Evolutionary conservation across 2,888 invertebrate species (phyloP).

Genomic region (Sthenelais limicola): DNA sequence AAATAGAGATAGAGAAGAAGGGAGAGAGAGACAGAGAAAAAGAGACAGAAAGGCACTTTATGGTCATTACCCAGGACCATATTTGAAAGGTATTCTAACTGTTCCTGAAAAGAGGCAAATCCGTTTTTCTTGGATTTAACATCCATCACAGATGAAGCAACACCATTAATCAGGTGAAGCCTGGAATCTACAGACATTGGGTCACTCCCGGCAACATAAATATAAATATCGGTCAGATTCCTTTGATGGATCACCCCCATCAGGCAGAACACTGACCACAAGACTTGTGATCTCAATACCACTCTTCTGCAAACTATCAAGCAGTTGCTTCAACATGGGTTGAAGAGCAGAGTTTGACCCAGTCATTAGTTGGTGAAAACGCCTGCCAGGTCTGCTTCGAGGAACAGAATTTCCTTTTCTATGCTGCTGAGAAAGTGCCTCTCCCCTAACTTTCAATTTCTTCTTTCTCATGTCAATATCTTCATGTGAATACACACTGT

Average conservation of each 20-base stretch:
- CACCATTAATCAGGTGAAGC: neutral
- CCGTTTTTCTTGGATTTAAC: neutral
- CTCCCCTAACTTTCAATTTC: too few relatives aligned
- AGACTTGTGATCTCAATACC: neutral
- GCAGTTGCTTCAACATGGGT: neutral
- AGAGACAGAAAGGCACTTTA: too few relatives aligned
- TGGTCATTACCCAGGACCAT: too few relatives aligned
- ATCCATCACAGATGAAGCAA: neutral
- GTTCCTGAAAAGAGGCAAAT: neutral
- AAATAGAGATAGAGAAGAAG: too few relatives aligned
- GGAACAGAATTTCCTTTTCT: too few relatives aligned
- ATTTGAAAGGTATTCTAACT: neutral
- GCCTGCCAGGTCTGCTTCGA: neutral
- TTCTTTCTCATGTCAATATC: neutral
- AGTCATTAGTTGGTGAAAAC: neutral
- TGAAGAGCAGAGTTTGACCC: neutral
- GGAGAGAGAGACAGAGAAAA: too few relatives aligned
- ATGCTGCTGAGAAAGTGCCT: too few relatives aligned
- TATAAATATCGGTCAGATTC: neutral
- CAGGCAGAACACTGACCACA: neutral
- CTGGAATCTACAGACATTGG: neutral
- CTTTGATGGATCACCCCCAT: neutral
- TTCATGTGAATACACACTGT: neutral
- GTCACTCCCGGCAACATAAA: neutral
- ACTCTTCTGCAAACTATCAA: neutral